Conservation (phyloP, 2,797 vertebrate genomes). For the Argyrosomus regius region DNA sequence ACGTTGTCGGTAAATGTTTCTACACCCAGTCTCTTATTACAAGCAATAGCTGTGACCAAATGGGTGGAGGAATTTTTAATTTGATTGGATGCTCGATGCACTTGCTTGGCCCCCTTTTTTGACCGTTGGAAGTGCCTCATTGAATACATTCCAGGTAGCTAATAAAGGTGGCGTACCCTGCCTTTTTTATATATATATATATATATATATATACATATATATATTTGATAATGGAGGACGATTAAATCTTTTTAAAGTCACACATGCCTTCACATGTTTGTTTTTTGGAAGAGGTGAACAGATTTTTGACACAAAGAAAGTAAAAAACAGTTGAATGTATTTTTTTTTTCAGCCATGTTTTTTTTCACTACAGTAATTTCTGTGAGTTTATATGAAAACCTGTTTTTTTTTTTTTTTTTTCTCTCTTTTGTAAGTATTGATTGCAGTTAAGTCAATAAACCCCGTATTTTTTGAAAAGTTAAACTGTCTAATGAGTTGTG, state of each 20-base stretch:
- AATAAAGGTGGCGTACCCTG: conserved; percentile 70
- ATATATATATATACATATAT: no score
- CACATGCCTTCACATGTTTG: conserved; percentile 84
- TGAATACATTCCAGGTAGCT: conserved; percentile 96
- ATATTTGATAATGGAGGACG: conserved; percentile 81
- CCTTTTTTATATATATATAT: conserved; percentile 84
- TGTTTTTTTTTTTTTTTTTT: conserved; percentile 79
- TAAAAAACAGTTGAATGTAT: conserved; percentile 97
- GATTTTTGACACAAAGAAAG: conserved; percentile 94
- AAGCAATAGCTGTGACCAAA: conserved; percentile 86
- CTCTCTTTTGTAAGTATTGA: conserved; percentile 96
- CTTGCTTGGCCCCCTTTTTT: conserved; percentile 79
- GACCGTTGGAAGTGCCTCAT: conserved; percentile 91
- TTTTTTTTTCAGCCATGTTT: conserved; percentile 88
- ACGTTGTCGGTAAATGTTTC: conserved; percentile 46
- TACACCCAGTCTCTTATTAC: conserved; percentile 69
- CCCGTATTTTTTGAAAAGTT: conserved; percentile 89
- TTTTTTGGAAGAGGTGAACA: conserved; percentile 83
- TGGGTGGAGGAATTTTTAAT: conserved; percentile 77
- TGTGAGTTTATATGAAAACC: conserved; percentile 94
- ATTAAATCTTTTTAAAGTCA: conserved; percentile 78
- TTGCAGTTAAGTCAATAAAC: conserved; percentile 99
- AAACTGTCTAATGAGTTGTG: conserved; percentile 57
- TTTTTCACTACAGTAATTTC: conserved; percentile 95
- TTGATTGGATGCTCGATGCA: conserved; percentile 77